A percentile compares a stretch with the other conserved stretches of the same genome.
These are phyloP conservation scores for Meriones psammophilus DNA, from an alignment of 2,797 vertebrate genomes.

Conservation along the genomic window DNA sequence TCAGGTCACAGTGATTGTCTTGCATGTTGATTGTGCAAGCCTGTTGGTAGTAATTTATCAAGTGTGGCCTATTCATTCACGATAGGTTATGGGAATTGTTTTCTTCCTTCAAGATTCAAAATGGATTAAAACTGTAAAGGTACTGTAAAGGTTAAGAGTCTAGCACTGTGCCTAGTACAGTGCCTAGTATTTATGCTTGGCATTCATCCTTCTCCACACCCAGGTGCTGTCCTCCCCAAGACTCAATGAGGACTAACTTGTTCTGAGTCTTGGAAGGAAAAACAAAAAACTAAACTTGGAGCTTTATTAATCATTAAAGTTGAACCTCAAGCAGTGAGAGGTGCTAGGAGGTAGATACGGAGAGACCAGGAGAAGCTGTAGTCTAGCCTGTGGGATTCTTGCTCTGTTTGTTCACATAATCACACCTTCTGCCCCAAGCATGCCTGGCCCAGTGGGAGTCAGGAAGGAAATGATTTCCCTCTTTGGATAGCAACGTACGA, in stretches of 20 bases:
- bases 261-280: background rate
- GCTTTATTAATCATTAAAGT: background rate
- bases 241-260: background rate
- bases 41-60: background rate
- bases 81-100: background rate
- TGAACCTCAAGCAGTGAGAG: background rate
- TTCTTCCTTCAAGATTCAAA: conserved; percentile 28
- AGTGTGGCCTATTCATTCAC: background rate
- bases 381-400: conserved; percentile 22
- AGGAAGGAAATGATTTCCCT: conserved; percentile 82
- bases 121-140: background rate
- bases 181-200: too few relatives aligned
- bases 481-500: conserved; percentile 72
- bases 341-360: background rate
- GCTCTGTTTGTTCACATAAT: conserved; percentile 71
- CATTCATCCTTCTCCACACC: background rate
- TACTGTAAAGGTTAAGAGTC: background rate
- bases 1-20: background rate
- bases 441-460: conserved; percentile 70
- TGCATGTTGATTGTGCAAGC: background rate
- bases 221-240: background rate
- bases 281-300: background rate
- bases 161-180: background rate
- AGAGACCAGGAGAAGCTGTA: background rate
- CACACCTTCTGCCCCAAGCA: conserved; percentile 68